Conservation (phyloP, 2,888 invertebrate species). For the Trichopria drosophilae region DNA sequence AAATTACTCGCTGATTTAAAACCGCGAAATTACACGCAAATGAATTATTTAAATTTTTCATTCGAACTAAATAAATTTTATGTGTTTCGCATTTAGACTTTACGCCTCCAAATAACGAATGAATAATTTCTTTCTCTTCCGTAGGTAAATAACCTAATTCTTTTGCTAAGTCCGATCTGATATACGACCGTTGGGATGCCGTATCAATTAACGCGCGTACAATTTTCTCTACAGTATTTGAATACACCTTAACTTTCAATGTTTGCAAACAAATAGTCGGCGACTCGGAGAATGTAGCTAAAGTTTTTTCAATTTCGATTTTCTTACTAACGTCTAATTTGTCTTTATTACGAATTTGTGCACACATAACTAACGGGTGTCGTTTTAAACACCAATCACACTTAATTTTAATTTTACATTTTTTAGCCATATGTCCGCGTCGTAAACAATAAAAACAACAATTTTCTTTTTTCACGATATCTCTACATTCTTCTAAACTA, state of each 20-base stretch:
- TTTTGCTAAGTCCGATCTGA: constrained; percentile 21
- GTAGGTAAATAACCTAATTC: constrained; percentile 20
- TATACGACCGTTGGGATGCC: constrained; percentile 36
- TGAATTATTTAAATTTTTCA: constrained; percentile 18
- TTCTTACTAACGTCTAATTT: not conserved
- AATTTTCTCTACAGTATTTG: constrained; percentile 7
- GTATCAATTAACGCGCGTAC: constrained; percentile 32
- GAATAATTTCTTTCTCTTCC: constrained; percentile 24
- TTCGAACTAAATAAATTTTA: constrained; percentile 17
- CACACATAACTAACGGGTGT: constrained; percentile 39
- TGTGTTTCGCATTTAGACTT: constrained; percentile 14
- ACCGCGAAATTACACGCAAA: constrained; percentile 30
- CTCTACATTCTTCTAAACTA: constrained; percentile 26
- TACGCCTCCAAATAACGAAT: constrained; percentile 15
- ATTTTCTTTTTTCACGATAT: constrained; percentile 28
- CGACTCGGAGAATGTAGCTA: not conserved
- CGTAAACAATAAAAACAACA: constrained; percentile 40
- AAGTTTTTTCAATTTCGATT: constrained; percentile 2
- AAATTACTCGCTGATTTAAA: constrained; percentile 30
- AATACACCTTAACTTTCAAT: constrained; percentile 15
- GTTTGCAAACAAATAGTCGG: constrained; percentile 3
- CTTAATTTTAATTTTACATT: constrained; percentile 32
- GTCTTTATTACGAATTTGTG: not conserved
- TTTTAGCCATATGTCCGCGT: constrained; percentile 32
- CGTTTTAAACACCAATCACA: constrained; percentile 37